phyloP scores from a whole-genome alignment of 2,888 invertebrate genomes.

The Ochropleura plecta region DNA sequence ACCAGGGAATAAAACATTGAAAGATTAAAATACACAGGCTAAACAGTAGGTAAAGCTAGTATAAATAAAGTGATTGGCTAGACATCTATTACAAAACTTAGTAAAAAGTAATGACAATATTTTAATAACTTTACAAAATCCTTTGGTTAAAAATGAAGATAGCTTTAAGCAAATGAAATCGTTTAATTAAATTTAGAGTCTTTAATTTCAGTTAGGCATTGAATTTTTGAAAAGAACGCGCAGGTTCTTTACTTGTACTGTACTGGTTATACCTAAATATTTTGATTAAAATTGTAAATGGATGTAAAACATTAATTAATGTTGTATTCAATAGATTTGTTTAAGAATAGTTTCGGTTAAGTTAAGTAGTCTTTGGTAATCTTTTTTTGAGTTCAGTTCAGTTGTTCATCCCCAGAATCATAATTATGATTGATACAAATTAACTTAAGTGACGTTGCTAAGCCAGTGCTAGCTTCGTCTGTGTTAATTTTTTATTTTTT shows the following conservation, averaged over 20 bases:
- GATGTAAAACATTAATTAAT: not conserved
- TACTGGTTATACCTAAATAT: conserved; percentile 7
- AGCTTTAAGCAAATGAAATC: conserved; percentile 22
- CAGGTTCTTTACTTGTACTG: no score
- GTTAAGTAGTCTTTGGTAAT: no score
- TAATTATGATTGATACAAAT: conserved; percentile 16
- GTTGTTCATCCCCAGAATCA: not conserved
- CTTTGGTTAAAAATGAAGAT: conserved; percentile 29
- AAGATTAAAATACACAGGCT: conserved; percentile 2
- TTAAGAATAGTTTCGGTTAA: not conserved
- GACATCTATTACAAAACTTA: conserved; percentile 15
- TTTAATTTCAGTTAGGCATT: conserved; percentile 40
- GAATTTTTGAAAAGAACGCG: conserved; percentile 14
- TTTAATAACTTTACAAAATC: conserved; percentile 40
- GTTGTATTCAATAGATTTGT: not conserved
- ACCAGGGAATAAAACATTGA: not conserved
- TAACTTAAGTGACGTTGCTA: not conserved
- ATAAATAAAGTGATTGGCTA: not conserved
- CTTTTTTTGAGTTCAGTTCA: no score
- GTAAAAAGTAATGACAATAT: conserved; percentile 31
- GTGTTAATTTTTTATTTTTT: not conserved
- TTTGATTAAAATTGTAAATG: conserved; percentile 26
- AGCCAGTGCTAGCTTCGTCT: not conserved
- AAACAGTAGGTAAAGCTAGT: not conserved
- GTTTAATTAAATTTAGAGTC: conserved; percentile 30